Base-by-base conservation (phyloP, 2,888 invertebrate genomes). In the Argyra leucocephala region DNA sequence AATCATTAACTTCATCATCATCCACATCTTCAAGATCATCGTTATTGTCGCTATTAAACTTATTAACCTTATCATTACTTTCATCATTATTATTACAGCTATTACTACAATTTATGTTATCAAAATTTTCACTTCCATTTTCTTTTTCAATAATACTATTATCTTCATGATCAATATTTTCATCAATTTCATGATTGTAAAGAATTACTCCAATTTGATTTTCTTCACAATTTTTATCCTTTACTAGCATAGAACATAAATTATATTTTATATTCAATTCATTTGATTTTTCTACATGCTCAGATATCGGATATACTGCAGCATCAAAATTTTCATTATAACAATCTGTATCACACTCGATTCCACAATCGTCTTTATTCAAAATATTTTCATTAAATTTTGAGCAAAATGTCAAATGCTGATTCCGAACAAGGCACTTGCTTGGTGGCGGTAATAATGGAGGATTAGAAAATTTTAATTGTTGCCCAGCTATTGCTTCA, bases 261-360 rank as follows among this genome's bases (percentile, higher is more conserved):
- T 18, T 18, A n/a, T 18, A 12, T 18, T 15, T 15, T 2, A 1
- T 15, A 2, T 48, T n/a, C 12, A 18, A 18, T 48, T 48, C 48
- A 5, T 48, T 15, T 15, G 18, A 81, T 88, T 91, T 91, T 73
- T 90, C 91, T 0, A 88, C 87, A 75, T 90, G 90, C 79, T 92
- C 92, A 1, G 89, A 91, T 71, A 92, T 91, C 4, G 92, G 91
- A 77, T 91, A 91, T 1, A 90, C 86, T 76, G 75, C 0, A 76
- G 74, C 63, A 77, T 78, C 60, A 78, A 74, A 1, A 78, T 69
- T 1, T 76, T 77, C 15, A 26, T 18, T 15, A 31, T 61, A 31
- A n/a, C n/a, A n/a, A 60, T 22, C 22, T 18, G 24, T 31, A 31
- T 5, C 5, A 31, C 10, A 31, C 18, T 72, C 74, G 0, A 76